Percentiles rank a stretch among this genome's conserved stretches.
These are phyloP conservation scores for Jordanella pulchra DNA, from an alignment of 2,797 vertebrate species.

Conservation along the genomic window DNA sequence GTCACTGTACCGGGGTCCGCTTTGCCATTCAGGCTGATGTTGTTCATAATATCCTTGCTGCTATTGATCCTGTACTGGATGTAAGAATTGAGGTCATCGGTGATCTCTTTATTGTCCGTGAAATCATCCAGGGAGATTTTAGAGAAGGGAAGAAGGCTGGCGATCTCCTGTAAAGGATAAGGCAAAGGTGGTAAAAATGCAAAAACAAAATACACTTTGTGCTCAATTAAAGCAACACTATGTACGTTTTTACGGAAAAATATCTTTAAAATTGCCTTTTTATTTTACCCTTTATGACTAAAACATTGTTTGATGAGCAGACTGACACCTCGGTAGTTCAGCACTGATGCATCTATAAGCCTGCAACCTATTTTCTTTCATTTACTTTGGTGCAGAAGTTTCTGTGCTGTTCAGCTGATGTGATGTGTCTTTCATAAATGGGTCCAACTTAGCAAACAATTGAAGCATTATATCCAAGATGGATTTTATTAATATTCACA, in stretches of 20 bases:
- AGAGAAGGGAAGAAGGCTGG: slow-evolving; percentile 85
- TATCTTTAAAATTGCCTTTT: no score
- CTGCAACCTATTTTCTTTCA: no score
- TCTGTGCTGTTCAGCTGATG: no score
- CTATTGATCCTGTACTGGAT: slow-evolving; percentile 90
- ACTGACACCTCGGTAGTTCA: not conserved
- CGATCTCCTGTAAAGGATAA: slow-evolving; percentile 83
- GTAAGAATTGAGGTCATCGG: slow-evolving; percentile 89
- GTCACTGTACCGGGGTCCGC: slow-evolving; percentile 86
- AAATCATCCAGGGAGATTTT: slow-evolving; percentile 91
- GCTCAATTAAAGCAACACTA: not conserved
- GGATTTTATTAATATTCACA: not conserved
- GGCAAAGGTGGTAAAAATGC: slow-evolving; percentile 4
- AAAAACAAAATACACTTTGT: not conserved
- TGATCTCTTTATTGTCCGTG: slow-evolving; percentile 88
- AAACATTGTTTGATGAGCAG: not conserved
- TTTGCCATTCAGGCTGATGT: slow-evolving; percentile 95
- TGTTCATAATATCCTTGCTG: slow-evolving; percentile 93
- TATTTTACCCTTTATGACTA: no score
- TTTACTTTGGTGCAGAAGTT: no score
- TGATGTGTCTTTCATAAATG: no score
- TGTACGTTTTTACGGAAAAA: no score
- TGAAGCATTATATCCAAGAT: no score
- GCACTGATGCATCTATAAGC: no score
- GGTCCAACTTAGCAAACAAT: no score